Conservation (phyloP, 2,888 invertebrate species). For the Erynnis tages region DNA sequence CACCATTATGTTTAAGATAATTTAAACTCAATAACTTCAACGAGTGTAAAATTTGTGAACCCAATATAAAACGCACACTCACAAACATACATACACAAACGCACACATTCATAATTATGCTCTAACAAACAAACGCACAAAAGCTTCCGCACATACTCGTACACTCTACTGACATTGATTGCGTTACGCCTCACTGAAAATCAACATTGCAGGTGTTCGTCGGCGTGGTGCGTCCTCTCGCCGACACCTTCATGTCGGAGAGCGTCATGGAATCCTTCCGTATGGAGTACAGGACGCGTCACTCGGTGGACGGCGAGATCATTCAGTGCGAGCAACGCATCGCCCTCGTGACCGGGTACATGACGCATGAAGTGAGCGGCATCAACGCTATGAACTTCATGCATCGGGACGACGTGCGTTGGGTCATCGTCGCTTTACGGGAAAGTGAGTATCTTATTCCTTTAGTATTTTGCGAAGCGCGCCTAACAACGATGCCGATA, state of each 20-base stretch:
- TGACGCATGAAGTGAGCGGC: slow-evolving; percentile 93
- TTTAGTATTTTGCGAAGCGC: no score
- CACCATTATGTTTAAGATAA: no score
- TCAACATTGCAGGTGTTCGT: slow-evolving; percentile 75
- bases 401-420: slow-evolving; percentile 92
- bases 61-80: no score
- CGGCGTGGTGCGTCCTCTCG: slow-evolving; percentile 85
- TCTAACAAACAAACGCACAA: no score
- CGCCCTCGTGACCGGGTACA: slow-evolving; percentile 93
- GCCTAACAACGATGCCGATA: no score
- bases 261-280: slow-evolving; percentile 63
- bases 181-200: no score
- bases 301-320: slow-evolving; percentile 92
- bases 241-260: slow-evolving; percentile 79
- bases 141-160: no score
- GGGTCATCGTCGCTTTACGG: slow-evolving; percentile 91
- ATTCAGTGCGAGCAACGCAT: slow-evolving; percentile 94
- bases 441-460: slow-evolving; percentile 85
- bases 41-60: no score
- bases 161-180: no score
- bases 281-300: slow-evolving; percentile 94
- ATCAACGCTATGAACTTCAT: slow-evolving; percentile 93
- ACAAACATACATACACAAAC: no score
- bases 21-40: no score
- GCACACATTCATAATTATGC: no score